phyloP scores from a whole-genome alignment of 2,888 invertebrate genomes.

The Sialis lutaria region DNA sequence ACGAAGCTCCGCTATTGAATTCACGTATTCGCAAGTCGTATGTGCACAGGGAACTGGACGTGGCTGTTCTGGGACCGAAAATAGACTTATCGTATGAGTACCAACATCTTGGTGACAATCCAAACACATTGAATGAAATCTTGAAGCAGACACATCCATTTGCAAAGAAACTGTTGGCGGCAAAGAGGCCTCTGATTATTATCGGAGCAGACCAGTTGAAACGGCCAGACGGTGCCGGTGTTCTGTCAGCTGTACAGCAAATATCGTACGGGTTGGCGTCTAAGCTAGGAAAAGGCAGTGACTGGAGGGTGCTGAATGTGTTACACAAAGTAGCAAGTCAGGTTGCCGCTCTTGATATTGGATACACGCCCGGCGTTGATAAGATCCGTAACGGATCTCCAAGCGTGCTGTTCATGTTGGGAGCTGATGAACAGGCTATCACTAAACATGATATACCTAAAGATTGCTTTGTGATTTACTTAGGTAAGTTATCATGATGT shows the following conservation, averaged over 20 bases:
- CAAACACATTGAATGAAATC: slow-evolving; percentile 56
- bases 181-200: slow-evolving; percentile 80
- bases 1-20: slow-evolving; percentile 92
- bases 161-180: slow-evolving; percentile 46
- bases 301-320: slow-evolving; percentile 81
- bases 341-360: slow-evolving; percentile 90
- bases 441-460: slow-evolving; percentile 59
- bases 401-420: slow-evolving; percentile 73
- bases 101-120: slow-evolving; percentile 72
- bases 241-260: slow-evolving; percentile 57
- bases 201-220: slow-evolving; percentile 75
- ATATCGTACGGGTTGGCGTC: slow-evolving; percentile 44
- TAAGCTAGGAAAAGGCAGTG: slow-evolving; percentile 30
- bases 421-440: slow-evolving; percentile 80
- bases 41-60: slow-evolving; percentile 78
- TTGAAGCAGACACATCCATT: slow-evolving; percentile 53
- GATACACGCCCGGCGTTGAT: slow-evolving; percentile 63
- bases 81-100: slow-evolving; percentile 89
- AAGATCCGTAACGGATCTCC: slow-evolving; percentile 45
- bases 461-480: slow-evolving; percentile 77
- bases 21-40: slow-evolving; percentile 89
- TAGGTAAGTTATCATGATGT: slow-evolving; percentile 42
- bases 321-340: slow-evolving; percentile 84
- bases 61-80: slow-evolving; percentile 78
- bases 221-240: slow-evolving; percentile 56